Percentiles rank a stretch among this genome's conserved stretches.
phyloP scores from a whole-genome alignment of 2,113 vertebrate species.

The Neodon shergylaensis region DNA sequence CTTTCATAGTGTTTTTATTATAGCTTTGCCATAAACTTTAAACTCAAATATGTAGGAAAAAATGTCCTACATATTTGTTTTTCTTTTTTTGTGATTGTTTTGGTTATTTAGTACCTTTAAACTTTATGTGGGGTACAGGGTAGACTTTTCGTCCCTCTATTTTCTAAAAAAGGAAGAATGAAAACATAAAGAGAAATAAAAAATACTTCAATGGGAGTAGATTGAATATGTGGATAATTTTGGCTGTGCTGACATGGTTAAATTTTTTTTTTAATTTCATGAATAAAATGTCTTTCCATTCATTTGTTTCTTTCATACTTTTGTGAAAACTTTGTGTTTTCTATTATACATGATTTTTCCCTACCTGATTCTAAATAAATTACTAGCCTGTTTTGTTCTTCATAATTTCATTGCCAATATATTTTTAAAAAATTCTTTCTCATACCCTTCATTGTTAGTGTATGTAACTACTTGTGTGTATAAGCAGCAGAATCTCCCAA shows the following conservation, averaged over 20 bases:
- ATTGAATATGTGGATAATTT: background rate
- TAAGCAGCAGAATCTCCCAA: background rate
- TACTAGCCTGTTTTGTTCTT: background rate
- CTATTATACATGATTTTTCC: background rate
- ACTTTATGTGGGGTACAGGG: background rate
- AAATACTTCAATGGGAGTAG: background rate
- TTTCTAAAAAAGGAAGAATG: background rate
- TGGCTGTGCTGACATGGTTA: background rate
- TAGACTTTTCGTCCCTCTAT: background rate
- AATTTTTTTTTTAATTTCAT: background rate
- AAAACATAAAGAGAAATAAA: background rate
- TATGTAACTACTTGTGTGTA: background rate
- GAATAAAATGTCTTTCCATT: background rate
- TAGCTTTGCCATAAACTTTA: background rate
- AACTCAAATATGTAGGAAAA: too few relatives aligned
- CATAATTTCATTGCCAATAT: background rate
- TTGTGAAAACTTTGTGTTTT: background rate
- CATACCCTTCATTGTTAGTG: background rate
- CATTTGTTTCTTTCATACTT: background rate
- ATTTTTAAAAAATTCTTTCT: background rate
- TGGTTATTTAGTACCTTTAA: background rate
- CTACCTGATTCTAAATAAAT: background rate
- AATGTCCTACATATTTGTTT: background rate
- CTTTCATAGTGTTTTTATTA: background rate
- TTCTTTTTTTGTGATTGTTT: too few relatives aligned